Conservation (phyloP, 2,888 invertebrate species). For the Parapristionchus giblindavisi region DNA sequence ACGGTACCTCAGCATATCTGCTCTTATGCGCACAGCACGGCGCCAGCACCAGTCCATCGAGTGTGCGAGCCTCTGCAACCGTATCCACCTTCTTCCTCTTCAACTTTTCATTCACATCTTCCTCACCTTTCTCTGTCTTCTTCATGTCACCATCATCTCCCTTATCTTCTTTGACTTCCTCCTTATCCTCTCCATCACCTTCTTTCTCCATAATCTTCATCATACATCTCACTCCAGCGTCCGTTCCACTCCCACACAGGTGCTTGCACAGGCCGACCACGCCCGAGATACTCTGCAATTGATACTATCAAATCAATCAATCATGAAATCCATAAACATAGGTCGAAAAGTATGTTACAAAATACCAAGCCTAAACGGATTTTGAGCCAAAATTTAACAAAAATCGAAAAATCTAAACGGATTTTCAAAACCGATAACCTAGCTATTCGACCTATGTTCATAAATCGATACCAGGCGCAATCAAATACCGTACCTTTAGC, state of each 20-base stretch:
- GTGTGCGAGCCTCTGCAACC: too few species aligned
- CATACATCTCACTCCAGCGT: conserved; percentile 54
- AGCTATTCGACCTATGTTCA: too few species aligned
- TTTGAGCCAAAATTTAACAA: neutral
- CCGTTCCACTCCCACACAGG: conserved; percentile 65
- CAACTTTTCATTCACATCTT: too few species aligned
- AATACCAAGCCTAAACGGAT: too few species aligned
- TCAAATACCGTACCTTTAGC: conserved; percentile 41
- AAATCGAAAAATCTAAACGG: conserved; percentile 2
- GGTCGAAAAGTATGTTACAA: too few species aligned
- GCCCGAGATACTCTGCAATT: conserved; percentile 45
- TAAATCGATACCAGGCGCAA: too few species aligned
- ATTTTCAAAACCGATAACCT: too few species aligned
- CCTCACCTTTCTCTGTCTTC: neutral
- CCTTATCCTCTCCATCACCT: neutral
- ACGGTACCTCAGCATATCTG: conserved; percentile 50
- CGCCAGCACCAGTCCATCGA: conserved; percentile 53
- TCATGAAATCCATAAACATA: too few species aligned
- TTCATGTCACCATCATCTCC: conserved; percentile 35
- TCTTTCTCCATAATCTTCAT: conserved; percentile 32
- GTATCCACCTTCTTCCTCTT: too few species aligned
- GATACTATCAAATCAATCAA: neutral
- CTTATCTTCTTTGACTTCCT: conserved; percentile 16
- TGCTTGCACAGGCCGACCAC: conserved; percentile 61
- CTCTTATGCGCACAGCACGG: conserved; percentile 66